Percentiles rank a stretch among this genome's conserved stretches.
Evolutionary conservation across 2,797 vertebrate genomes (phyloP).

Genomic region (Yasuhikotakia modesta): DNA sequence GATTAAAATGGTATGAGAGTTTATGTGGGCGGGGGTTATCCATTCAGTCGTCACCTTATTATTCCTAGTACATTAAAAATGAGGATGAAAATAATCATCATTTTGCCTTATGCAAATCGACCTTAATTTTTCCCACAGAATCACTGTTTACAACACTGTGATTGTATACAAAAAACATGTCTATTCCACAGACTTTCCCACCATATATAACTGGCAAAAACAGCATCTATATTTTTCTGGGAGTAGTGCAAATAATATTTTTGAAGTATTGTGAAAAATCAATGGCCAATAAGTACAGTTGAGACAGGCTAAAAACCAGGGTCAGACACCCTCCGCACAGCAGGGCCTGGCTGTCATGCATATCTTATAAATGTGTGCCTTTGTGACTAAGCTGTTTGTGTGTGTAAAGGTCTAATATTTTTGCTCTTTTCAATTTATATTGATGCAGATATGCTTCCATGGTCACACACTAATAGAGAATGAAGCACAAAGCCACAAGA

Average conservation of each 20-base stretch:
- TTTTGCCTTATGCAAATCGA: conserved; percentile 40
- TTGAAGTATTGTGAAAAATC: conserved; percentile 27
- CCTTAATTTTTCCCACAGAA: conserved; percentile 32
- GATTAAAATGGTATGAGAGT: conserved; percentile 18
- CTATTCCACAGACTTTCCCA: not conserved
- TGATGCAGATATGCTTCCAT: conserved; percentile 30
- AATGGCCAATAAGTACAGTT: conserved; percentile 13
- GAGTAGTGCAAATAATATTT: conserved; percentile 3
- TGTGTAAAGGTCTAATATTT: conserved; percentile 46
- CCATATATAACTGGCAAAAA: not conserved
- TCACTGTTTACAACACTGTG: conserved; percentile 6
- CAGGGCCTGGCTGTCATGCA: not conserved
- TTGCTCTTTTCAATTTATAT: conserved; percentile 46
- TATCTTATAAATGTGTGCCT: conserved; percentile 23
- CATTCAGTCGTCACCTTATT: conserved; percentile 46
- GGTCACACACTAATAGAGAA: conserved; percentile 41
- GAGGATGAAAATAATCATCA: conserved; percentile 25
- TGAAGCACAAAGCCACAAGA: conserved; percentile 11
- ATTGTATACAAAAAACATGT: not conserved
- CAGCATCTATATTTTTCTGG: not conserved
- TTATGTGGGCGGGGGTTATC: conserved; percentile 24
- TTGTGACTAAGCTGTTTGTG: conserved; percentile 24
- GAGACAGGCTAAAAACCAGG: conserved; percentile 16
- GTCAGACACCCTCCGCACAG: conserved; percentile 5
- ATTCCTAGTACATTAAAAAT: conserved; percentile 32